A percentile compares a stretch with the other conserved stretches of the same genome.
Evolutionary conservation across 2,113 vertebrate genomes (phyloP).

Genomic region (Halcyon senegalensis): DNA sequence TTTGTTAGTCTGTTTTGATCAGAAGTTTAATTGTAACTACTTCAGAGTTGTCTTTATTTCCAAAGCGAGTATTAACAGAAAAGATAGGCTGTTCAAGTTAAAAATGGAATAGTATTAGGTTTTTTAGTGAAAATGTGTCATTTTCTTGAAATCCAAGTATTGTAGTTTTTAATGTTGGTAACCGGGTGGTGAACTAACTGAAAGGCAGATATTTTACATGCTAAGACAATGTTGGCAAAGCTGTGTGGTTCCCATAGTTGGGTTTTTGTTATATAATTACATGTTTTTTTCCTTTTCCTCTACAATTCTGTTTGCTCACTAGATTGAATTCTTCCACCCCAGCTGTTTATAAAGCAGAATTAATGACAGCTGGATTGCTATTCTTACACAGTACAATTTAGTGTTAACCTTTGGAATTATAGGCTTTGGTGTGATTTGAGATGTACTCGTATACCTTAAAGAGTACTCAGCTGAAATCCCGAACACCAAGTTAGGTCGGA

Average conservation of each 20-base stretch:
- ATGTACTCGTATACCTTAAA: neutral
- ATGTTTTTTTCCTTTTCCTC: neutral
- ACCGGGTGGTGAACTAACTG: neutral
- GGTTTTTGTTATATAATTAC: slow-evolving; percentile 49
- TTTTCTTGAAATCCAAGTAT: neutral
- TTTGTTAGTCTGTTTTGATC: neutral
- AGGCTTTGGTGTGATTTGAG: slow-evolving; percentile 17
- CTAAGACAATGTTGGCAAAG: slow-evolving; percentile 53
- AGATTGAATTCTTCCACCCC: slow-evolving; percentile 23
- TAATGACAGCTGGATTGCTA: slow-evolving; percentile 36
- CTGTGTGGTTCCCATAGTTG: neutral
- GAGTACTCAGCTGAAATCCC: neutral
- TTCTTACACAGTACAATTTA: neutral
- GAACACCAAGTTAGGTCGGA: neutral
- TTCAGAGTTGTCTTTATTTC: neutral
- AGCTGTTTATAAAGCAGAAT: slow-evolving; percentile 47
- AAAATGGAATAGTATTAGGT: neutral
- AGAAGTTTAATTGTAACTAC: neutral
- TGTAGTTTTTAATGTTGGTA: neutral
- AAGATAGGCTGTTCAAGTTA: neutral
- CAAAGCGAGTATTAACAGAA: neutral
- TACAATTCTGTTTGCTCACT: slow-evolving; percentile 38
- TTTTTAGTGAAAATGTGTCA: neutral
- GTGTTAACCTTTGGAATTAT: neutral
- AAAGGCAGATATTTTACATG: slow-evolving; percentile 17